phyloP scores from a whole-genome alignment of 2,888 invertebrate genomes.

The Spilosoma lubricipeda region DNA sequence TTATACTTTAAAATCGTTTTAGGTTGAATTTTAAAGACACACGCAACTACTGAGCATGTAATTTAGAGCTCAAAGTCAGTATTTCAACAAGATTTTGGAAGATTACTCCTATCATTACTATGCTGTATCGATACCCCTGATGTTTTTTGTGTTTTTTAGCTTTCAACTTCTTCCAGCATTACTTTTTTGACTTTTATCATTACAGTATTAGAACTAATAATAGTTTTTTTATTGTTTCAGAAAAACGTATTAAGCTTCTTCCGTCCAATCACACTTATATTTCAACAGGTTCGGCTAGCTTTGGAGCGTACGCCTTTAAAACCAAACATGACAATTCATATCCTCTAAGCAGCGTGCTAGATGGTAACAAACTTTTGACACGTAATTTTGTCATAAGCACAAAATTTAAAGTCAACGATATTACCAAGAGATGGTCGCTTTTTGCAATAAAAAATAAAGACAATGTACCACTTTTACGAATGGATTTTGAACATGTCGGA shows the following conservation, averaged over 20 bases:
- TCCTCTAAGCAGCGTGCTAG: conserved; percentile 1
- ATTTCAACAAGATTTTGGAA: not conserved
- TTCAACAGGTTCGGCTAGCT: not conserved
- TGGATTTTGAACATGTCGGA: conserved; percentile 53
- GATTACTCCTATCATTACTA: not conserved
- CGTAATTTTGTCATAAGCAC: conserved; percentile 65
- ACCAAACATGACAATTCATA: not conserved
- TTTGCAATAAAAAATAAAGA: conserved; percentile 63
- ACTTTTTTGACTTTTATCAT: not conserved
- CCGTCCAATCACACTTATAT: not conserved
- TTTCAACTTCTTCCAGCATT: too few relatives aligned
- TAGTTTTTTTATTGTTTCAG: conserved; percentile 18
- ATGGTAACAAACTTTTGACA: conserved; percentile 35
- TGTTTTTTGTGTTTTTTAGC: not conserved
- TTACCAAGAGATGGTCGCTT: conserved; percentile 52
- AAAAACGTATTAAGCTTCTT: conserved; percentile 6
- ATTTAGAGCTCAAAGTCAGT: not conserved
- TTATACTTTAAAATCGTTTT: conserved; percentile 61
- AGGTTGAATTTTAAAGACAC: conserved; percentile 28
- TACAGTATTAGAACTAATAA: not conserved
- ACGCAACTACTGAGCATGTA: not conserved
- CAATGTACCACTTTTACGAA: conserved; percentile 42
- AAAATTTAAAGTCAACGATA: conserved; percentile 55
- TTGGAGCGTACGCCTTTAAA: conserved; percentile 5
- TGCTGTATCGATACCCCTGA: not conserved